phyloP scores from a whole-genome alignment of 2,888 invertebrate genomes.

The Nasonia oneida region DNA sequence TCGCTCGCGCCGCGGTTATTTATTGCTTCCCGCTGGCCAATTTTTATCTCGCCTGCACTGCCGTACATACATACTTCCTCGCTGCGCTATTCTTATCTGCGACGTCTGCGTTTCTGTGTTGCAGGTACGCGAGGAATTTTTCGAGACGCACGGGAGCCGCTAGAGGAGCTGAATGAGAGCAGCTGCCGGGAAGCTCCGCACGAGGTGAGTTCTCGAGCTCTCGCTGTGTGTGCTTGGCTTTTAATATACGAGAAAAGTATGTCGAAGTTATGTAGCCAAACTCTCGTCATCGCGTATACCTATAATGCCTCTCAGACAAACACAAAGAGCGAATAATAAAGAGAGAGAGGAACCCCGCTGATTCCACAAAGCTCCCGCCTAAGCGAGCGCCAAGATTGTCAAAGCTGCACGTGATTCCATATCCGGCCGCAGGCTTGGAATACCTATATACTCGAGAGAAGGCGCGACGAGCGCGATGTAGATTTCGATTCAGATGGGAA shows the following conservation, averaged over 20 bases:
- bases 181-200: not conserved
- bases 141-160: not conserved
- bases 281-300: not conserved
- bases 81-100: not conserved
- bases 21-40: constrained; percentile 38
- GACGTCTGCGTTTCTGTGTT: not conserved
- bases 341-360: not conserved
- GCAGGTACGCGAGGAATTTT: not conserved
- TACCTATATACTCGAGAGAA: not conserved
- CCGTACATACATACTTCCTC: not conserved
- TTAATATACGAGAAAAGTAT: not conserved
- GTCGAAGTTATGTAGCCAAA: not conserved
- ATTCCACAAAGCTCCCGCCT: constrained; percentile 17
- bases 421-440: constrained; percentile 3
- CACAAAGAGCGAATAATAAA: not conserved
- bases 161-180: constrained; percentile 25
- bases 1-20: constrained; percentile 28
- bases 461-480: constrained; percentile 23
- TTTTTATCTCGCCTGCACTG: constrained; percentile 33
- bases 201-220: constrained; percentile 15
- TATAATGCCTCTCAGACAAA: not conserved
- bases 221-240: not conserved
- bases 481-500: constrained; percentile 37
- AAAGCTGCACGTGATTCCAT: constrained; percentile 17
- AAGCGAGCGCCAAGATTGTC: constrained; percentile 49